phyloP scores from a whole-genome alignment of 2,888 invertebrate genomes.

The Linnaemya tessellans region DNA sequence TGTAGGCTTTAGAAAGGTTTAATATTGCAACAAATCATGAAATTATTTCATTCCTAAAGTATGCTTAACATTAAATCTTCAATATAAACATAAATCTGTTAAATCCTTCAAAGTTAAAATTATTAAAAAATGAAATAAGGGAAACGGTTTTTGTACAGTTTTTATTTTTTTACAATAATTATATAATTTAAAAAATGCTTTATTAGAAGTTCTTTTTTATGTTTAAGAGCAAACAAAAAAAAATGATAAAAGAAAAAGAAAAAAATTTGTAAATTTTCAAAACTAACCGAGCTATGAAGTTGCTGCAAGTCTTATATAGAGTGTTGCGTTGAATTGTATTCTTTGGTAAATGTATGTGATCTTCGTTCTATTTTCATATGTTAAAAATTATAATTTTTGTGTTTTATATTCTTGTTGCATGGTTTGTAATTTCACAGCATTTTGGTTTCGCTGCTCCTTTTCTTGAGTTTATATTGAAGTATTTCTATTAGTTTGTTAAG shows the following conservation, averaged over 20 bases:
- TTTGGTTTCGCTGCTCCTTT: slow-evolving; percentile 15
- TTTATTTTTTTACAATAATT: slow-evolving; percentile 42
- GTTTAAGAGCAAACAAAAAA: slow-evolving; percentile 61
- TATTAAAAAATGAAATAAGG: slow-evolving; percentile 66
- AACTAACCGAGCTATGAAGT: slow-evolving; percentile 82
- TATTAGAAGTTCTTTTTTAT: slow-evolving; percentile 69
- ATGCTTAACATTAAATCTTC: not conserved
- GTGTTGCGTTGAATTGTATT: slow-evolving; percentile 64
- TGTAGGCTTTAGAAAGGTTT: too few relatives aligned
- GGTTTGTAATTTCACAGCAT: slow-evolving; percentile 5
- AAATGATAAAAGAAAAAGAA: slow-evolving; percentile 61
- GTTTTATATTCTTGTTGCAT: slow-evolving; percentile 34
- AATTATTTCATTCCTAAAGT: too few relatives aligned
- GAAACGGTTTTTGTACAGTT: slow-evolving; percentile 80
- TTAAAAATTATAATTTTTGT: slow-evolving; percentile 5
- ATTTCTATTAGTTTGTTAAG: slow-evolving; percentile 23
- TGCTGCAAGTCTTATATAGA: slow-evolving; percentile 80
- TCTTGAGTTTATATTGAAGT: slow-evolving; percentile 41
- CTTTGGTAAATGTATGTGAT: slow-evolving; percentile 52
- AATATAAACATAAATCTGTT: slow-evolving; percentile 11
- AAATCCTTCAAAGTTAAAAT: slow-evolving; percentile 42
- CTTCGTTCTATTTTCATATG: slow-evolving; percentile 36
- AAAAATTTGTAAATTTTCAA: slow-evolving; percentile 74
- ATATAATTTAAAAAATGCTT: slow-evolving; percentile 67
- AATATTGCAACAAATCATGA: too few relatives aligned